Conservation (phyloP, 37 sponge, comb jelly and placozoan species). For the Amphimedon queenslandica region DNA sequence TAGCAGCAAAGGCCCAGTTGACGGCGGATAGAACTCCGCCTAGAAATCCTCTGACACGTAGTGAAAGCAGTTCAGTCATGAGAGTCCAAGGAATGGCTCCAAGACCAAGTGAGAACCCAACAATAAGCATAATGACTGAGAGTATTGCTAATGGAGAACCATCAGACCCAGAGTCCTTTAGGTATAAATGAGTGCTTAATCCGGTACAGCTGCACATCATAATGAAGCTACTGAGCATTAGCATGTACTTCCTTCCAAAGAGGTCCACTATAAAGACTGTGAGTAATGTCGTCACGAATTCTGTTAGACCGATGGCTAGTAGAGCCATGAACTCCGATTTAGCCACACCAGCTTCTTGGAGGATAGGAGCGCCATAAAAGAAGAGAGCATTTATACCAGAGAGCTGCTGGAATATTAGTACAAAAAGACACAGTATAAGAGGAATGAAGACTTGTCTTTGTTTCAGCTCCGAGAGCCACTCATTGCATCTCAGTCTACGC, state of each 20-base stretch:
- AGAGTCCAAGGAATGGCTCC: constrained; percentile 82
- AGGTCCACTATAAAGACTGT: constrained; percentile 62
- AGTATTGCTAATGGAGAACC: constrained; percentile 23
- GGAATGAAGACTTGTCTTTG: not conserved
- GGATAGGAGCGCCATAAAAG: constrained; percentile 53
- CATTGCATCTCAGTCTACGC: not conserved
- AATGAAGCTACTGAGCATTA: constrained; percentile 30
- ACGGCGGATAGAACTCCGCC: constrained; percentile 52
- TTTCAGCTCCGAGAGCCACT: not conserved
- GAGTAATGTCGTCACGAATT: constrained; percentile 41
- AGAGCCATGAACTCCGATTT: constrained; percentile 20
- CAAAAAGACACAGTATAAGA: constrained; percentile 4
- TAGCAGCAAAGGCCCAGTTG: constrained; percentile 62
- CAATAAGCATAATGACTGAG: constrained; percentile 27
- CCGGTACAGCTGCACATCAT: constrained; percentile 46
- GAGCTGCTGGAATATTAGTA: constrained; percentile 78
- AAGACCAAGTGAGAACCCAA: constrained; percentile 74
- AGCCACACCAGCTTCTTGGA: constrained; percentile 9
- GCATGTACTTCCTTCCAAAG: constrained; percentile 54
- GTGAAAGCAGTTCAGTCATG: constrained; percentile 77
- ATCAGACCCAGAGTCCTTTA: not conserved
- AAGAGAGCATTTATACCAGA: constrained; percentile 75
- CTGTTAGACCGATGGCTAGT: constrained; percentile 37
- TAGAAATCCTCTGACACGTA: constrained; percentile 47
- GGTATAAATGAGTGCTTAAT: constrained; percentile 36